Conservation (phyloP, 2,797 vertebrate genomes). For the Cichlasoma orientale region DNA sequence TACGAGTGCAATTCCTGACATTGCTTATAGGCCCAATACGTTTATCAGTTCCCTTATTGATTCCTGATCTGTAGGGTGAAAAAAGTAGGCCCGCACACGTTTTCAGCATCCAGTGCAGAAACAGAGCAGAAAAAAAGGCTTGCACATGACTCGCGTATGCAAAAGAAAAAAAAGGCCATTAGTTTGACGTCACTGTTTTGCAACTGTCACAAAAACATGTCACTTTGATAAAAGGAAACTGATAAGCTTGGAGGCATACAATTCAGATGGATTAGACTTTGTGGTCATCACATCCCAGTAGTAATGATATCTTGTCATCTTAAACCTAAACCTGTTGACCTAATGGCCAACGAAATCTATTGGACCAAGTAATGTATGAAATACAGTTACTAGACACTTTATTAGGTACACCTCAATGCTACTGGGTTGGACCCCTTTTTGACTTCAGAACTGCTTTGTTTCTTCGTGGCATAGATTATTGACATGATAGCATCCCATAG, state of each 20-base stretch:
- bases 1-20: not conserved
- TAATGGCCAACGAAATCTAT: not conserved
- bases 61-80: not conserved
- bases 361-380: not conserved
- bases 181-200: not conserved
- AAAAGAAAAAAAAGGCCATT: too few species aligned
- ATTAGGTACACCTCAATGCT: not conserved
- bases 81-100: not conserved
- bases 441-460: not conserved
- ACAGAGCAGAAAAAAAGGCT: too few species aligned
- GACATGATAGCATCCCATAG: not conserved
- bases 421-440: not conserved
- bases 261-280: not conserved
- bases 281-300: not conserved
- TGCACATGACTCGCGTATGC: too few species aligned
- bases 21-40: not conserved
- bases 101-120: too few species aligned
- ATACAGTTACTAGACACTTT: not conserved
- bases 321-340: not conserved
- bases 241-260: not conserved
- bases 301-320: not conserved
- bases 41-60: not conserved
- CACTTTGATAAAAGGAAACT: not conserved
- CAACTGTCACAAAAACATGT: not conserved
- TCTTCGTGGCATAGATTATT: not conserved